Conservation (phyloP, 2,113 vertebrate genomes). For the Andinoacara biseriatus region DNA sequence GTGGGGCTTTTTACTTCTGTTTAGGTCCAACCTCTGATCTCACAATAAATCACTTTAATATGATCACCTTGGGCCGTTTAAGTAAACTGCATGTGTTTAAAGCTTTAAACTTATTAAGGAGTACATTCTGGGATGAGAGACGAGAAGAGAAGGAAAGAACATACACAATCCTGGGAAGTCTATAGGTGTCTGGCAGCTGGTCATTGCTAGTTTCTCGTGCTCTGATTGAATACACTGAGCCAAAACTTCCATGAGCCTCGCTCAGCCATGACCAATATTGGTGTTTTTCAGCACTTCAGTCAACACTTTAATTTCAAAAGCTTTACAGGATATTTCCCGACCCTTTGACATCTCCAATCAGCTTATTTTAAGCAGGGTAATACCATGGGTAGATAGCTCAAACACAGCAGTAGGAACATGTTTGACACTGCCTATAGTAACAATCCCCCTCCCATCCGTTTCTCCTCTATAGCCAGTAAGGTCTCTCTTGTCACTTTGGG, state of each 20-base stretch:
- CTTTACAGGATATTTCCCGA: not conserved
- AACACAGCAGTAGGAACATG: not conserved
- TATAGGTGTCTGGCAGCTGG: conserved; percentile 79
- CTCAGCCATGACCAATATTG: accelerated
- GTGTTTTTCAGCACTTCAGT: not conserved
- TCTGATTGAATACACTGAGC: conserved; percentile 1
- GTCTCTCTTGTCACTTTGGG: conserved; percentile 12
- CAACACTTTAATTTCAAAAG: not conserved
- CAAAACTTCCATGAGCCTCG: not conserved
- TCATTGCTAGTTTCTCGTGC: conserved; percentile 31
- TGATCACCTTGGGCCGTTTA: not conserved
- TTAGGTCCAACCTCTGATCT: not conserved
- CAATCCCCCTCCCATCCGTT: not conserved
- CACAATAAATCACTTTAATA: not conserved
- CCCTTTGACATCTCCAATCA: not conserved
- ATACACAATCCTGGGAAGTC: conserved; percentile 21
- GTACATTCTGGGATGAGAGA: not conserved
- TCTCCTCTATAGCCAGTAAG: conserved; percentile 23
- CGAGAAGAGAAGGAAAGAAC: conserved; percentile 1
- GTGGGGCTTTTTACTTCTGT: not conserved
- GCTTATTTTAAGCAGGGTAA: not conserved
- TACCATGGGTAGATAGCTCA: not conserved
- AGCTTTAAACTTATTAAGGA: not conserved
- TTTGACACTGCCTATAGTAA: not conserved
- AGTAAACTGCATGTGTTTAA: conserved; percentile 8